phyloP scores from a whole-genome alignment of 2,797 vertebrate genomes.

The Lates japonicus region DNA sequence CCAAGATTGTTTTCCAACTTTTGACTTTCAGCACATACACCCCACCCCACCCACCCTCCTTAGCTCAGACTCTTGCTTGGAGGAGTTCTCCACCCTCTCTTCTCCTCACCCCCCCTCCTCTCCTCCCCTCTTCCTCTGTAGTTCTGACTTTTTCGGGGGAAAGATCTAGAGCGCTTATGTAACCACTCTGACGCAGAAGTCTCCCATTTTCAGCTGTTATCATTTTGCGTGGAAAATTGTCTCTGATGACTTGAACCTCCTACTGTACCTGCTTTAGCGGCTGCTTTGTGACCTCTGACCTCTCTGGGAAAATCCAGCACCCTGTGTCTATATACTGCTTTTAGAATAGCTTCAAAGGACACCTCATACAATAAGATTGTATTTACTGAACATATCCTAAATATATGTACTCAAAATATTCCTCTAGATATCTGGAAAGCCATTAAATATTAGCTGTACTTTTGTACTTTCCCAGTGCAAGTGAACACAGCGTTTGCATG shows the following conservation, averaged over 20 bases:
- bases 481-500: neutral
- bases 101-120: neutral
- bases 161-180: constrained; percentile 67
- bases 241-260: constrained; percentile 3
- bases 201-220: constrained; percentile 33
- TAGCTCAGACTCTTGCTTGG: constrained; percentile 22
- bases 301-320: neutral
- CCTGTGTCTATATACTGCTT: neutral
- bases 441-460: too few species aligned
- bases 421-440: too few species aligned
- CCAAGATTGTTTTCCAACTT: neutral
- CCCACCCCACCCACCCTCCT: too few species aligned
- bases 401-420: too few species aligned
- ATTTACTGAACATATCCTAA: neutral
- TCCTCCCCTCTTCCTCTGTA: constrained; percentile 10
- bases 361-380: neutral
- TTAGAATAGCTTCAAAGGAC: too few species aligned
- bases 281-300: constrained; percentile 23
- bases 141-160: constrained; percentile 33
- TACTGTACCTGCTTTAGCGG: neutral
- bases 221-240: constrained; percentile 16
- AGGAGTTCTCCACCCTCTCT: constrained; percentile 12
- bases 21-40: neutral
- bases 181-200: constrained; percentile 50
- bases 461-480: too few species aligned